Evolutionary conservation across 2,797 vertebrate species (phyloP).

Genomic region (Acomys russatus): DNA sequence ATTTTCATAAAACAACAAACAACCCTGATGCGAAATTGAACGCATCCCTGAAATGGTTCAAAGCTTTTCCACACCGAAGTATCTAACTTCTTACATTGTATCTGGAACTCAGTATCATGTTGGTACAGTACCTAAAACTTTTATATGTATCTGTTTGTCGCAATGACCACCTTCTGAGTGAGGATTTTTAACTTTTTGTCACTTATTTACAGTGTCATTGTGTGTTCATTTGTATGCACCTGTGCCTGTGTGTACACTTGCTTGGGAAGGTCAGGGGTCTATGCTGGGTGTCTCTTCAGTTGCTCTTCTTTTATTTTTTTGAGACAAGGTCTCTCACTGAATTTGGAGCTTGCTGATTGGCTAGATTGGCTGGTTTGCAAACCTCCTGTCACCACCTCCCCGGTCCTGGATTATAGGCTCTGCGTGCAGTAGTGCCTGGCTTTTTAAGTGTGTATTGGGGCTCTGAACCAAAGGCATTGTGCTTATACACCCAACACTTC

Average conservation of each 20-base stretch:
- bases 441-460: background rate
- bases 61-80: conserved; percentile 12
- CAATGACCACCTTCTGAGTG: conserved; percentile 17
- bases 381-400: background rate
- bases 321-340: background rate
- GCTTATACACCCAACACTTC: background rate
- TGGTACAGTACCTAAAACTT: background rate
- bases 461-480: background rate
- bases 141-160: background rate
- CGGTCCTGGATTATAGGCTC: background rate
- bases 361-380: background rate
- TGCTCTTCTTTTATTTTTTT: background rate
- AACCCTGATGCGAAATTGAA: conserved; percentile 44
- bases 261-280: background rate
- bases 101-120: background rate
- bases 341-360: background rate
- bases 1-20: background rate
- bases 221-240: background rate
- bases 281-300: background rate
- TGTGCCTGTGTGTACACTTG: background rate
- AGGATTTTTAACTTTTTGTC: conserved; percentile 1
- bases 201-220: background rate
- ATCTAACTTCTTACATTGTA: background rate
- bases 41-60: background rate
- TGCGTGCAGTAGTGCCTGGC: background rate